phyloP scores from a whole-genome alignment of 2,113 vertebrate species.

The Mystacornis crossleyi region DNA sequence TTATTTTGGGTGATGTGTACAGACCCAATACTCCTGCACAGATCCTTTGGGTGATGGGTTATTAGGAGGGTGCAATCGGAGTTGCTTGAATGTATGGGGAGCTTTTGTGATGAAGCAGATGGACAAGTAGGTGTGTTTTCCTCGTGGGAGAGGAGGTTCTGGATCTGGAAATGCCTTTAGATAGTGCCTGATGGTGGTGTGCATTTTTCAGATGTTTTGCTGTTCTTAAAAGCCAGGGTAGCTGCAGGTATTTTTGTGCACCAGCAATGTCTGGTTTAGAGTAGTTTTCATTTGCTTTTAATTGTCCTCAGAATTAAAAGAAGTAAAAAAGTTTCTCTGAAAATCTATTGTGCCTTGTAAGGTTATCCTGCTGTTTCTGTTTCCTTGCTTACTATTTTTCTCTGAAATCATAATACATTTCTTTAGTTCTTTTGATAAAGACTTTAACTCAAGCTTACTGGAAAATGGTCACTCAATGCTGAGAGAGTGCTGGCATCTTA shows the following conservation, averaged over 20 bases:
- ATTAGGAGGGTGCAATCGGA: background rate
- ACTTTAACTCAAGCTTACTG: background rate
- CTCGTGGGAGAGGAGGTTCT: background rate
- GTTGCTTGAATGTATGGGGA: background rate
- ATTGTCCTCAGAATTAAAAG: background rate
- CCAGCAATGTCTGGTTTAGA: background rate
- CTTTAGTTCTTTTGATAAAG: background rate
- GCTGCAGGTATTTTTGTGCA: background rate
- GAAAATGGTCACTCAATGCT: background rate
- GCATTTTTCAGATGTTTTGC: background rate
- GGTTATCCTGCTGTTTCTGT: background rate
- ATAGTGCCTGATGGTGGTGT: background rate
- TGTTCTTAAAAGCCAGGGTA: background rate
- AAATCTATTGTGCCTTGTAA: background rate
- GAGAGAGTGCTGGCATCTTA: background rate
- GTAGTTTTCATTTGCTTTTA: background rate
- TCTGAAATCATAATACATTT: conserved; percentile 8
- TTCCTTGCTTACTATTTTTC: background rate
- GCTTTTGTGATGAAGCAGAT: background rate
- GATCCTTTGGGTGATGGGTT: background rate
- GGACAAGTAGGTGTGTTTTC: background rate
- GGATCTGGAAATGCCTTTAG: background rate
- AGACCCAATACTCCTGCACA: accelerated
- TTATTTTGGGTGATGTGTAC: background rate
- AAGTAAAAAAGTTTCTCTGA: background rate